phyloP scores from a whole-genome alignment of 2,888 invertebrate species.

The Sarcophaga variegata region DNA sequence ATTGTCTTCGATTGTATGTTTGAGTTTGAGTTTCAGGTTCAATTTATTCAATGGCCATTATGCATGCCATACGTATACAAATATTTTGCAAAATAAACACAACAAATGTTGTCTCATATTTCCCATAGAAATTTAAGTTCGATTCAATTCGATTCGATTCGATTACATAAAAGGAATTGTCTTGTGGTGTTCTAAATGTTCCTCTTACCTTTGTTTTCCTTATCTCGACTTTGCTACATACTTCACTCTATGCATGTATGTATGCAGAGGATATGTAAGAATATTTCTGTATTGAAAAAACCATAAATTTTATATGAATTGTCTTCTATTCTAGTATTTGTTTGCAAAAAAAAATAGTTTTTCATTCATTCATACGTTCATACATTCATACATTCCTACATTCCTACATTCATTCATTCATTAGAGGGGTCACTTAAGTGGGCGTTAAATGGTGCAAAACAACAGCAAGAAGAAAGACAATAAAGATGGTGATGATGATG shows the following conservation, averaged over 20 bases:
- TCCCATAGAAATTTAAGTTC: background rate
- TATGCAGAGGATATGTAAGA: background rate
- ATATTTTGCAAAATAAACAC: slow-evolving; percentile 20
- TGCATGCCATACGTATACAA: background rate
- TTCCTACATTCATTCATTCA: slow-evolving; percentile 1
- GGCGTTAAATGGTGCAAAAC: slow-evolving; percentile 15
- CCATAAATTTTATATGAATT: slow-evolving; percentile 40
- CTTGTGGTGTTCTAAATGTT: background rate
- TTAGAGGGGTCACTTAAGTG: slow-evolving; percentile 27
- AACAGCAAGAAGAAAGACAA: background rate
- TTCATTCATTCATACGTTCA: background rate
- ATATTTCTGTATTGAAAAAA: slow-evolving; percentile 23
- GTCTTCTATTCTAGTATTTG: background rate
- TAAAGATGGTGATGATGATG: background rate
- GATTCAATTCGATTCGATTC: background rate
- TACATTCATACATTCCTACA: background rate
- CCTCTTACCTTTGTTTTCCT: background rate
- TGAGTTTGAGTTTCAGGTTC: background rate
- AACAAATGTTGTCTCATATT: slow-evolving; percentile 16
- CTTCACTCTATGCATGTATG: background rate
- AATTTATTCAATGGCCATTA: background rate
- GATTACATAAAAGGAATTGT: background rate
- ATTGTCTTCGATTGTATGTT: background rate
- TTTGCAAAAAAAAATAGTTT: background rate
- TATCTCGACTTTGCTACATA: background rate